phyloP scores from a whole-genome alignment of 2,113 vertebrate species.

The Vanacampus margaritifer region DNA sequence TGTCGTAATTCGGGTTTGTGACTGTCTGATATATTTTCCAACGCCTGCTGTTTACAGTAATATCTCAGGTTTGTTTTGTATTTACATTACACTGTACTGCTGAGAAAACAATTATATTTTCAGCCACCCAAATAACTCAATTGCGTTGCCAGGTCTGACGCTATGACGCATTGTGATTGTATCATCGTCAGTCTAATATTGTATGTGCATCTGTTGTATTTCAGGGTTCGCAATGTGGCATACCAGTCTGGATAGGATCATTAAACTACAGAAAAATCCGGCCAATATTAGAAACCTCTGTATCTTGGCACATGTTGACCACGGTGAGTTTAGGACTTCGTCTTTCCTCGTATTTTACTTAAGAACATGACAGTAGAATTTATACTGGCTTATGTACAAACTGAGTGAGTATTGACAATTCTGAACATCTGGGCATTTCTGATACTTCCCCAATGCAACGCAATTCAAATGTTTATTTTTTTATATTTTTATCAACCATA shows the following conservation, averaged over 20 bases:
- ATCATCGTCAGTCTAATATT: background rate
- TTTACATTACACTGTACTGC: background rate
- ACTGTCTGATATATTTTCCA: background rate
- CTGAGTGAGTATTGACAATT: too few species aligned
- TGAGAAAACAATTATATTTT: too few species aligned
- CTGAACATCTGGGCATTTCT: too few species aligned
- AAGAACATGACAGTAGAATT: background rate
- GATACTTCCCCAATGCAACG: too few species aligned
- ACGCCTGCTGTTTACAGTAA: background rate
- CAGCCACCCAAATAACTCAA: too few species aligned
- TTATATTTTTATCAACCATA: too few species aligned
- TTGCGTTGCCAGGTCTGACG: background rate
- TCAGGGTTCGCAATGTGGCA: conserved; percentile 73
- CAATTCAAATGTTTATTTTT: too few species aligned
- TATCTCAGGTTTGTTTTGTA: background rate
- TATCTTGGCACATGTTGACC: conserved; percentile 93
- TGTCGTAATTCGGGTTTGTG: background rate
- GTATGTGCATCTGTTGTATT: background rate
- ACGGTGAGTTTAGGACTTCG: conserved; percentile 75
- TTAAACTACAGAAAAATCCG: conserved; percentile 79
- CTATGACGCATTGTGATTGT: background rate
- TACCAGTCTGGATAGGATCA: conserved; percentile 76
- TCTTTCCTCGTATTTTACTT: background rate
- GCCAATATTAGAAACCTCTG: conserved; percentile 89
- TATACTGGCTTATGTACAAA: too few species aligned